A percentile compares a stretch with the other conserved stretches of the same genome.
These are phyloP conservation scores for Atlantisia rogersi DNA, from an alignment of 2,113 vertebrate genomes.

Conservation along the genomic window DNA sequence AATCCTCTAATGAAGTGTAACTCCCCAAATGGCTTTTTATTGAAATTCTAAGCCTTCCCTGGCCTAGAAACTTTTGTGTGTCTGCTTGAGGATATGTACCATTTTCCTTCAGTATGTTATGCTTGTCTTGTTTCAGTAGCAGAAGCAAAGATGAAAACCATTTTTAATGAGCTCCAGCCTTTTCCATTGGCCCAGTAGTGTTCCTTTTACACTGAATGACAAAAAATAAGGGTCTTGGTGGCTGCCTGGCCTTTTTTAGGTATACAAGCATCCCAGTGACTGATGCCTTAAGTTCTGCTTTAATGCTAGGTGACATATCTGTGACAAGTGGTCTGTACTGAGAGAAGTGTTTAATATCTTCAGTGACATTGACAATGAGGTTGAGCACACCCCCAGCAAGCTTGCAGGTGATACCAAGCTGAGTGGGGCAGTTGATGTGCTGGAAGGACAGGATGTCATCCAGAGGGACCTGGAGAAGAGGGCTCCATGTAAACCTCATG, in stretches of 20 bases:
- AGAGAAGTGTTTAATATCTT: too few relatives aligned
- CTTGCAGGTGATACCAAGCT: too few relatives aligned
- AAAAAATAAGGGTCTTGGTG: background rate
- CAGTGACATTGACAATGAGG: too few relatives aligned
- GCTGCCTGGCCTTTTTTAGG: background rate
- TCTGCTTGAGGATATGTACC: background rate
- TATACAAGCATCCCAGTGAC: background rate
- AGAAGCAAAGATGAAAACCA: background rate
- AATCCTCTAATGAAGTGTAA: background rate
- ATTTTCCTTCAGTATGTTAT: background rate
- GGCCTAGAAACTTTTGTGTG: constrained; percentile 8
- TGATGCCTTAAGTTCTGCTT: background rate
- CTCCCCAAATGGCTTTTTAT: background rate
- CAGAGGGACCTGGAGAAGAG: too few relatives aligned
- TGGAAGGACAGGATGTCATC: too few relatives aligned
- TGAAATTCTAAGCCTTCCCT: background rate
- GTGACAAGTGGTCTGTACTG: too few relatives aligned
- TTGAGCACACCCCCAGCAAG: too few relatives aligned
- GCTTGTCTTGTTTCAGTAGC: background rate
- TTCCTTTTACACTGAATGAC: background rate
- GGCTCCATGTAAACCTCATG: too few relatives aligned
- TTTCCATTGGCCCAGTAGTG: background rate
- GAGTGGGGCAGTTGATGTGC: too few relatives aligned
- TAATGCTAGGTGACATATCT: background rate
- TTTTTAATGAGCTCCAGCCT: background rate